Conservation (phyloP, 1,140 invertebrate genomes). For the Matsumurasca onukii region DNA sequence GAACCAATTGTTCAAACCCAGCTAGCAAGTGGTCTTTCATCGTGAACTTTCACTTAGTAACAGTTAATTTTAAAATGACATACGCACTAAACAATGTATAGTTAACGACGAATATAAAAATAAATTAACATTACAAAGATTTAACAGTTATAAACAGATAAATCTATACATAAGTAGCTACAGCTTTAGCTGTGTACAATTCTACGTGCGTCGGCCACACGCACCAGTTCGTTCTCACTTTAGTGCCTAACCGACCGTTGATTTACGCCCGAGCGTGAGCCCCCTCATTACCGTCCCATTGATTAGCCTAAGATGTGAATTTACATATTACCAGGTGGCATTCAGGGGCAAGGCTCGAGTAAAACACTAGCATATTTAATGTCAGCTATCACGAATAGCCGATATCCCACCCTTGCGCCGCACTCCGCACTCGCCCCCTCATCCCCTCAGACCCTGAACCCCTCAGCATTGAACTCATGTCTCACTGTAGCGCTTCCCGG, state of each 20-base stretch:
- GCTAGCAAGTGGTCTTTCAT: too few relatives aligned
- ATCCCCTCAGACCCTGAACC: neutral
- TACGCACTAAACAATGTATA: too few relatives aligned
- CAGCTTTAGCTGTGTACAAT: too few relatives aligned
- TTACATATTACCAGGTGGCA: constrained; percentile 24
- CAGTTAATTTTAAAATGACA: too few relatives aligned
- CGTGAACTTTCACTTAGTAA: too few relatives aligned
- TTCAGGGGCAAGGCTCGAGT: constrained; percentile 16
- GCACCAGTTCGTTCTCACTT: too few relatives aligned
- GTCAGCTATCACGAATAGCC: constrained; percentile 7
- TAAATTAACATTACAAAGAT: too few relatives aligned
- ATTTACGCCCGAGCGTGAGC: constrained; percentile 9
- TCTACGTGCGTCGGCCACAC: too few relatives aligned
- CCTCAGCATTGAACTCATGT: neutral
- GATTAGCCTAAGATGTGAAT: constrained; percentile 12
- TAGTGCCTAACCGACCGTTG: neutral
- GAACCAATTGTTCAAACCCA: too few relatives aligned
- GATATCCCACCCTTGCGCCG: neutral
- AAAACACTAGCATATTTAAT: constrained; percentile 19
- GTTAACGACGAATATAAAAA: too few relatives aligned
- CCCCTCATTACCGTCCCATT: constrained; percentile 1
- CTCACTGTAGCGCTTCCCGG: neutral
- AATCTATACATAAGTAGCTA: too few relatives aligned
- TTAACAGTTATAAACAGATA: too few relatives aligned
- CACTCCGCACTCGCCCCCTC: neutral